Evolutionary conservation across 2,888 invertebrate genomes (phyloP).

Genomic region (Zaprionus obscuricornis): DNA sequence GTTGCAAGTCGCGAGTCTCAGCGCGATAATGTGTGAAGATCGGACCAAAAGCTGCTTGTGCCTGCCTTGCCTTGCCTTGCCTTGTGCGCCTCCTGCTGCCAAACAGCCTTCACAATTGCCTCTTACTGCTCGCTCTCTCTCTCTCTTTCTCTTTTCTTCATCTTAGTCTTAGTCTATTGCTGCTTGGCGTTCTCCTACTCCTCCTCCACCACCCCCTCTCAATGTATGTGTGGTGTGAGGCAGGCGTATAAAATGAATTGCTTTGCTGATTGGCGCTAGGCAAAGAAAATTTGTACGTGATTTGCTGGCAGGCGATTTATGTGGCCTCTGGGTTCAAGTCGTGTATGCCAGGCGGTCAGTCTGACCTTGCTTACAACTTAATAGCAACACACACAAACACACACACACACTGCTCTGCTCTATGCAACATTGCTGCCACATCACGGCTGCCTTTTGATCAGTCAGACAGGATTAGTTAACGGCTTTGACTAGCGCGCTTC

Average conservation of each 20-base stretch:
- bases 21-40: slow-evolving; percentile 71
- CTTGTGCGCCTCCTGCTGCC: too few relatives aligned
- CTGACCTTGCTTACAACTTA: slow-evolving; percentile 55
- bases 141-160: too few relatives aligned
- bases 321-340: slow-evolving; percentile 59
- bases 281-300: slow-evolving; percentile 56
- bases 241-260: slow-evolving; percentile 68
- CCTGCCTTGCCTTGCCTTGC: slow-evolving; percentile 2
- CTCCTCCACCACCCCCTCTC: too few relatives aligned
- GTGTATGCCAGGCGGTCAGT: slow-evolving; percentile 50
- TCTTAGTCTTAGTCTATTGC: too few relatives aligned
- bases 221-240: too few relatives aligned
- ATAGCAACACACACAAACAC: slow-evolving; percentile 14
- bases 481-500: slow-evolving; percentile 60
- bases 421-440: slow-evolving; percentile 4
- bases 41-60: slow-evolving; percentile 27
- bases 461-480: slow-evolving; percentile 71
- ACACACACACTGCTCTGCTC: background rate
- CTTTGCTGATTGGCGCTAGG: slow-evolving; percentile 63
- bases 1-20: background rate
- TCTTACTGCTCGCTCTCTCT: too few relatives aligned
- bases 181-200: too few relatives aligned
- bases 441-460: slow-evolving; percentile 63
- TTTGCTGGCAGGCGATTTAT: slow-evolving; percentile 53
- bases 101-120: too few relatives aligned